A percentile compares a stretch with the other conserved stretches of the same genome.
These are phyloP conservation scores for Colostygia pectinataria DNA, from an alignment of 2,888 invertebrate species.

Conservation along the genomic window DNA sequence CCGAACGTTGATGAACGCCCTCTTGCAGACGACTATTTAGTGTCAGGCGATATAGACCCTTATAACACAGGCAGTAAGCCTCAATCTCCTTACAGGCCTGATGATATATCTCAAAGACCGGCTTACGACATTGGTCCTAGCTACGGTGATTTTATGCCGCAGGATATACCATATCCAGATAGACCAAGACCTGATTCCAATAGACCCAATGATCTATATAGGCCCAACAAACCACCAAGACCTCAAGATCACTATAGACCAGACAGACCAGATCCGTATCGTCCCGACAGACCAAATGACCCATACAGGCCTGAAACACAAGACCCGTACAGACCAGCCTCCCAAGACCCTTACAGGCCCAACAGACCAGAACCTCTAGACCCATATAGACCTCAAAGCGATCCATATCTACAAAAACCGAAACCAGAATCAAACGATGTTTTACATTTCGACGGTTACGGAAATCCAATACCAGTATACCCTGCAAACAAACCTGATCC, in stretches of 20 bases:
- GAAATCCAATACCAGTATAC: conserved; percentile 26
- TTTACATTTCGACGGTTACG: conserved; percentile 57
- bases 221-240: conserved; percentile 13
- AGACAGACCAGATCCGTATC: conserved; percentile 1
- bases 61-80: conserved; percentile 43
- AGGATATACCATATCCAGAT: conserved; percentile 58
- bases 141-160: conserved; percentile 64
- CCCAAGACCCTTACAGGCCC: conserved; percentile 5
- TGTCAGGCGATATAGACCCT: conserved; percentile 46
- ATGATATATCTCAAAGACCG: conserved; percentile 59
- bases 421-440: conserved; percentile 45
- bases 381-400: conserved; percentile 16
- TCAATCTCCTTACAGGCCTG: conserved; percentile 57
- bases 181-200: conserved; percentile 14
- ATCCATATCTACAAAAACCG: conserved; percentile 19
- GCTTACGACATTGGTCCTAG: conserved; percentile 58
- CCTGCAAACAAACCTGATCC: conserved; percentile 37
- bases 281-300: conserved; percentile 23
- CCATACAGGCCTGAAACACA: conserved; percentile 17
- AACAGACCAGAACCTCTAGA: conserved; percentile 11
- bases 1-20: conserved; percentile 65
- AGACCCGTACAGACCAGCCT: conserved; percentile 9
- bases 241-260: conserved; percentile 26
- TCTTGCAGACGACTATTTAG: conserved; percentile 50
- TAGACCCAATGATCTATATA: conserved; percentile 36